These are phyloP conservation scores for Euwallacea similis DNA, from an alignment of 1,140 invertebrate genomes.

Conservation along the genomic window DNA sequence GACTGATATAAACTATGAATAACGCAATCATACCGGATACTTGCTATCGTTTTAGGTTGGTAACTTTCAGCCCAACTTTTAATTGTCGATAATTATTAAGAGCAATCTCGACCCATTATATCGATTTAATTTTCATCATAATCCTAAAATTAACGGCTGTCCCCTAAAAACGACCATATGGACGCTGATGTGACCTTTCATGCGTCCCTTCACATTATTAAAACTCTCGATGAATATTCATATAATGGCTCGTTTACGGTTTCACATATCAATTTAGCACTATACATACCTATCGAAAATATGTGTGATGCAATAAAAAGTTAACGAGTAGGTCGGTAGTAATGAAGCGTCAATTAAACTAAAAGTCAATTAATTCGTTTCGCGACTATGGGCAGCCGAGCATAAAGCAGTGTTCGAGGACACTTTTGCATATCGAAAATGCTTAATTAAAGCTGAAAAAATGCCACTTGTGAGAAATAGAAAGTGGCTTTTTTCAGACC, in stretches of 20 bases:
- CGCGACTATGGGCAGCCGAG: background rate
- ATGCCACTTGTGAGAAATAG: conserved; percentile 23
- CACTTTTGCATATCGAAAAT: conserved; percentile 13
- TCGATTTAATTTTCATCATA: too few species aligned
- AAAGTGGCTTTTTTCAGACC: conserved; percentile 17
- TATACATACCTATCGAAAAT: background rate
- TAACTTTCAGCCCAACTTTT: too few species aligned
- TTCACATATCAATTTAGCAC: background rate
- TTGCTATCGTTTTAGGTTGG: too few species aligned
- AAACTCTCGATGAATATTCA: background rate
- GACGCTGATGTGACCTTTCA: background rate
- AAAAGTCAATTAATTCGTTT: conserved; percentile 7
- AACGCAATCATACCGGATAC: too few species aligned
- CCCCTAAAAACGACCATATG: too few species aligned
- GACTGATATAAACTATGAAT: too few species aligned
- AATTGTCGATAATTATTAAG: too few species aligned
- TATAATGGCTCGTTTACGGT: background rate
- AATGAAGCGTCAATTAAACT: conserved; percentile 3
- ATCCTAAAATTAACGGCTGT: too few species aligned
- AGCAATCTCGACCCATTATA: too few species aligned
- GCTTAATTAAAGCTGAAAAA: conserved; percentile 20
- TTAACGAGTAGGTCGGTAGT: conserved; percentile 1
- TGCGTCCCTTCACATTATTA: background rate
- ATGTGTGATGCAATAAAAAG: background rate
- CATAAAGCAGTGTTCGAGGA: conserved; percentile 7